phyloP scores from a whole-genome alignment of 2,888 invertebrate species.

The Portevinia maculata region DNA sequence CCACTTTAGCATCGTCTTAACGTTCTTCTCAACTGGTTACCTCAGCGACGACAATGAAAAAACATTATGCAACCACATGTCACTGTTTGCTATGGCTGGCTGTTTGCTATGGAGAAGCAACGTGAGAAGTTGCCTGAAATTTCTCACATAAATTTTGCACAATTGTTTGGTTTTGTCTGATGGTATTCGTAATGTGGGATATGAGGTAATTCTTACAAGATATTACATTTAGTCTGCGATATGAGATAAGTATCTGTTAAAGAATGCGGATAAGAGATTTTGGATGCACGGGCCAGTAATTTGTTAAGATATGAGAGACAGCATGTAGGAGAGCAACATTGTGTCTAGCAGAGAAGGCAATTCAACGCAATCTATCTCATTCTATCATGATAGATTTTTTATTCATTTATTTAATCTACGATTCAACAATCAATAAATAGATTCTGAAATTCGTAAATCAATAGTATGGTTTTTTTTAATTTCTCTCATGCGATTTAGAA shows the following conservation, averaged over 20 bases:
- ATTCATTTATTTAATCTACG: too few species aligned
- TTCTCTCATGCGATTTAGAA: too few species aligned
- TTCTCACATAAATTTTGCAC: constrained; percentile 45
- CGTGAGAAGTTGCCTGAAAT: constrained; percentile 16
- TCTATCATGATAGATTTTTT: too few species aligned
- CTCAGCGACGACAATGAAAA: constrained; percentile 41
- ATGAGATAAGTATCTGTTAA: neutral
- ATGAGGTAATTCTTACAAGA: constrained; percentile 26
- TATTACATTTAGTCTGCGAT: neutral
- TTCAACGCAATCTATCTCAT: too few species aligned
- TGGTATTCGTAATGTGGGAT: constrained; percentile 30
- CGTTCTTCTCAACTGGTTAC: constrained; percentile 12
- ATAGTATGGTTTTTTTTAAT: too few species aligned
- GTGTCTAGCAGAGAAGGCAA: too few species aligned
- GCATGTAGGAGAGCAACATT: too few species aligned
- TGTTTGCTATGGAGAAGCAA: too few species aligned
- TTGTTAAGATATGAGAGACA: too few species aligned
- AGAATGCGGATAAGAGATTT: neutral
- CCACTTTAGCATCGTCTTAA: neutral
- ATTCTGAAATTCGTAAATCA: too few species aligned
- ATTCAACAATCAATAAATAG: too few species aligned
- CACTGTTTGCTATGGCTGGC: neutral
- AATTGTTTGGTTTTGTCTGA: constrained; percentile 25
- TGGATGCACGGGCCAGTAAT: too few species aligned
- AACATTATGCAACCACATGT: constrained; percentile 32